phyloP scores from a whole-genome alignment of 2,888 invertebrate genomes.

The Sarcophaga subvicina region DNA sequence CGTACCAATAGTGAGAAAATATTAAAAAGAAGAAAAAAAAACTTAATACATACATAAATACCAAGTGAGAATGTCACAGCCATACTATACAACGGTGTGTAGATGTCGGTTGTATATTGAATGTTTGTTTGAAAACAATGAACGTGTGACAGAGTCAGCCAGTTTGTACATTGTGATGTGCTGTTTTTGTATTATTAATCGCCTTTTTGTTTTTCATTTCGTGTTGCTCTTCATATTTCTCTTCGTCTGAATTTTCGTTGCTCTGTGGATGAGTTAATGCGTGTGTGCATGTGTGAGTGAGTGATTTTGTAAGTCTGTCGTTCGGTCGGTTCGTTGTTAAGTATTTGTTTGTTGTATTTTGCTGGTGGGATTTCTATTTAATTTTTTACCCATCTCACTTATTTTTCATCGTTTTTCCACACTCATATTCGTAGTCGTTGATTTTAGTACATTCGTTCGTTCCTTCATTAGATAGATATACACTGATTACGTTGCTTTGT shows the following conservation, averaged over 20 bases:
- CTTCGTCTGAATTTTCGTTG: background rate
- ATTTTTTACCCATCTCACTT: constrained; percentile 16
- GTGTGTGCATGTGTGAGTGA: constrained; percentile 52
- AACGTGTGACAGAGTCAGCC: constrained; percentile 64
- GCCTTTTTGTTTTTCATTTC: constrained; percentile 48
- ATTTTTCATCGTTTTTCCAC: constrained; percentile 26
- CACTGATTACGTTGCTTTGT: constrained; percentile 52
- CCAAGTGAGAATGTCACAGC: constrained; percentile 61
- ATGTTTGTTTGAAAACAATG: constrained; percentile 53
- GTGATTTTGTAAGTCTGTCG: constrained; percentile 51
- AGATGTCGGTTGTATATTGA: constrained; percentile 47
- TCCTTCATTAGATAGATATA: constrained; percentile 41
- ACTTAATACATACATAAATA: constrained; percentile 35
- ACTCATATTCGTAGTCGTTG: constrained; percentile 14
- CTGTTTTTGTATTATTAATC: constrained; percentile 34
- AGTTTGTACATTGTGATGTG: constrained; percentile 25
- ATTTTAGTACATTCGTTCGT: constrained; percentile 7
- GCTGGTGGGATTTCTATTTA: constrained; percentile 45
- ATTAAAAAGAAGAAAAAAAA: constrained; percentile 36
- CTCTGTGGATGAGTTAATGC: constrained; percentile 5
- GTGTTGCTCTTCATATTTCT: constrained; percentile 12
- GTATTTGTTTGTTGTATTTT: constrained; percentile 34
- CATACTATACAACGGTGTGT: constrained; percentile 49
- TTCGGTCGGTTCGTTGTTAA: constrained; percentile 55
- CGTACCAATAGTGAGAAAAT: constrained; percentile 48